Percentiles rank a stretch among this genome's conserved stretches.
Conservation (phyloP, 2,888 invertebrate genomes). For the Hydrotaea cyrtoneurina region DNA sequence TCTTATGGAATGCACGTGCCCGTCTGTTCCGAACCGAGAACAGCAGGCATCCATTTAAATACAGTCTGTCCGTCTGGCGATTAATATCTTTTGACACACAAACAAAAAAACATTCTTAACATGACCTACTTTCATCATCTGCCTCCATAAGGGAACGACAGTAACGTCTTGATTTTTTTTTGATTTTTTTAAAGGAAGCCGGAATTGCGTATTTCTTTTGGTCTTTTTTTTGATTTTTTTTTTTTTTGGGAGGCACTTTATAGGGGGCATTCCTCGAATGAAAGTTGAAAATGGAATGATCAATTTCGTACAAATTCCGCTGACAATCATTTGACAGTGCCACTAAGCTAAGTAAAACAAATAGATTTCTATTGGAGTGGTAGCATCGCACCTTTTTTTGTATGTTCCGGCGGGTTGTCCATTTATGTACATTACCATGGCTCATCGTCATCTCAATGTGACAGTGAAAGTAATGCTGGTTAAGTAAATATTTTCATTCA, state of each 20-base stretch:
- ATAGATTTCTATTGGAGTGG: not conserved
- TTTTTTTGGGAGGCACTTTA: too few relatives aligned
- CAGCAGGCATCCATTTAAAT: too few relatives aligned
- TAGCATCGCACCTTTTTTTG: not conserved
- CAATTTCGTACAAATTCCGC: too few relatives aligned
- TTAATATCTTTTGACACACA: not conserved
- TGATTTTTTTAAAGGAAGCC: too few relatives aligned
- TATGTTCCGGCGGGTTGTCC: not conserved
- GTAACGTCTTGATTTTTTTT: not conserved
- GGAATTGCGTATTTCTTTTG: too few relatives aligned
- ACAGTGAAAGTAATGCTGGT: too few relatives aligned
- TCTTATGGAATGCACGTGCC: too few relatives aligned
- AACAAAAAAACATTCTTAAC: slow-evolving; percentile 31
- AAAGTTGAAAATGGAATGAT: not conserved
- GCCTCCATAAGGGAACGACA: not conserved
- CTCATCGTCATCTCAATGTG: slow-evolving; percentile 22
- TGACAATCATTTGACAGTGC: not conserved
- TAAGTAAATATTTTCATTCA: too few relatives aligned
- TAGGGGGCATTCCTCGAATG: slow-evolving; percentile 15
- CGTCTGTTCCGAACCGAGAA: too few relatives aligned
- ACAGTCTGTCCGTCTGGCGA: not conserved
- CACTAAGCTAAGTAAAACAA: too few relatives aligned
- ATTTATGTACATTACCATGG: not conserved
- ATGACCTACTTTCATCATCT: slow-evolving; percentile 37
- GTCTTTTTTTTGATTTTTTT: too few relatives aligned